phyloP scores from a whole-genome alignment of 2,888 invertebrate genomes.

The Synergus laeviventris region DNA sequence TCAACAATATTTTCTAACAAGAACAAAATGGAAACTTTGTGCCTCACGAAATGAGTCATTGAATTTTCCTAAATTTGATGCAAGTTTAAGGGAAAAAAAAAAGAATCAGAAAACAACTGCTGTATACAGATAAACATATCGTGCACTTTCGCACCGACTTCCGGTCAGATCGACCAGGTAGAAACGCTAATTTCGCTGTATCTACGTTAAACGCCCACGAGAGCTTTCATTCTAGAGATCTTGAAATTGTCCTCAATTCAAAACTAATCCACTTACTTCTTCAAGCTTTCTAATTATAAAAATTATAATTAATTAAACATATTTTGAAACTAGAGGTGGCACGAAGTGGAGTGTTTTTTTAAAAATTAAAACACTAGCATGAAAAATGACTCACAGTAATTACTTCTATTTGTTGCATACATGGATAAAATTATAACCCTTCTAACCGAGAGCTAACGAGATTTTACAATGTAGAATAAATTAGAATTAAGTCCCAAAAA shows the following conservation, averaged over 20 bases:
- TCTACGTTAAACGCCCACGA: not conserved
- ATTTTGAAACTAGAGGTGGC: not conserved
- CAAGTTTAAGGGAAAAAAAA: not conserved
- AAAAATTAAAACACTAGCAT: not conserved
- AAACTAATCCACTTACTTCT: not conserved
- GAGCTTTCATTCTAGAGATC: not conserved
- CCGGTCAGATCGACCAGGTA: not conserved
- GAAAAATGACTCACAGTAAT: not conserved
- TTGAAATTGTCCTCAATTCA: not conserved
- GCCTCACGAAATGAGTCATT: not conserved
- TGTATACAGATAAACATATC: not conserved
- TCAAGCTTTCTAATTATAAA: not conserved
- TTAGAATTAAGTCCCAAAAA: not conserved
- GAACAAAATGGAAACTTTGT: not conserved
- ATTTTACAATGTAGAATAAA: too few relatives aligned
- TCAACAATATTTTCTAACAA: not conserved
- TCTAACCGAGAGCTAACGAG: not conserved
- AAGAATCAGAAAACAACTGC: not conserved
- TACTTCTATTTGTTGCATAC: too few relatives aligned
- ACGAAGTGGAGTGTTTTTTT: not conserved
- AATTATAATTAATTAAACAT: not conserved
- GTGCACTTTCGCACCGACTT: not conserved
- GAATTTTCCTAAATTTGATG: not conserved
- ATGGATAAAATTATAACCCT: not conserved
- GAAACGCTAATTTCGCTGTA: conserved; percentile 15